These are phyloP conservation scores for Megaleporinus macrocephalus DNA, from an alignment of 2,113 vertebrate genomes.

Conservation along the genomic window DNA sequence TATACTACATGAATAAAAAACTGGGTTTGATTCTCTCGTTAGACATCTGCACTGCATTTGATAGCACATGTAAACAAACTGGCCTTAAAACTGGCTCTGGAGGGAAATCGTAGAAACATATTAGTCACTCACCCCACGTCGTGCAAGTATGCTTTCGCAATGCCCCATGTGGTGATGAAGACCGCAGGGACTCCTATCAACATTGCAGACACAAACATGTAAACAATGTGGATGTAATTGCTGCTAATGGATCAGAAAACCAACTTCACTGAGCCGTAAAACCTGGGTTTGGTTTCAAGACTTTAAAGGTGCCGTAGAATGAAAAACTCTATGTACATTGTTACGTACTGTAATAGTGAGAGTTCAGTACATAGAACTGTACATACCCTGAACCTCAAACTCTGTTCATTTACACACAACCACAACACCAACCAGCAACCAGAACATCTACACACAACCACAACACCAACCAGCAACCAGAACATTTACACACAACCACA, in stretches of 20 bases:
- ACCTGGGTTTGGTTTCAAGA: too few relatives aligned
- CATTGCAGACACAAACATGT: neutral
- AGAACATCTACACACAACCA: too few relatives aligned
- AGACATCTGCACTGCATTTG: neutral
- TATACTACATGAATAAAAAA: neutral
- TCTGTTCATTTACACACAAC: too few relatives aligned
- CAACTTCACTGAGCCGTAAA: neutral
- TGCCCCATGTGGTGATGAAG: conserved; percentile 88
- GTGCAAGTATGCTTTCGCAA: conserved; percentile 80
- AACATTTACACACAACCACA: too few relatives aligned
- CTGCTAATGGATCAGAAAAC: neutral
- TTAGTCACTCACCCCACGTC: conserved; percentile 83
- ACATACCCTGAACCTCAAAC: too few relatives aligned
- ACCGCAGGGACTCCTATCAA: conserved; percentile 85
- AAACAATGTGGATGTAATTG: neutral
- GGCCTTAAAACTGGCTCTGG: neutral
- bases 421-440: too few relatives aligned
- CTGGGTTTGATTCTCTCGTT: neutral
- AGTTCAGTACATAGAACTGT: too few relatives aligned
- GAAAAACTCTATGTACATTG: too few relatives aligned
- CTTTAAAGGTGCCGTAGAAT: neutral
- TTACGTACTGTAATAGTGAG: too few relatives aligned
- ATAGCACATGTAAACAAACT: neutral
- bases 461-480: too few relatives aligned
- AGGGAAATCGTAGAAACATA: neutral